A percentile compares a stretch with the other conserved stretches of the same genome.
phyloP scores from a whole-genome alignment of 2,797 vertebrate genomes.

The Dipus sagitta region DNA sequence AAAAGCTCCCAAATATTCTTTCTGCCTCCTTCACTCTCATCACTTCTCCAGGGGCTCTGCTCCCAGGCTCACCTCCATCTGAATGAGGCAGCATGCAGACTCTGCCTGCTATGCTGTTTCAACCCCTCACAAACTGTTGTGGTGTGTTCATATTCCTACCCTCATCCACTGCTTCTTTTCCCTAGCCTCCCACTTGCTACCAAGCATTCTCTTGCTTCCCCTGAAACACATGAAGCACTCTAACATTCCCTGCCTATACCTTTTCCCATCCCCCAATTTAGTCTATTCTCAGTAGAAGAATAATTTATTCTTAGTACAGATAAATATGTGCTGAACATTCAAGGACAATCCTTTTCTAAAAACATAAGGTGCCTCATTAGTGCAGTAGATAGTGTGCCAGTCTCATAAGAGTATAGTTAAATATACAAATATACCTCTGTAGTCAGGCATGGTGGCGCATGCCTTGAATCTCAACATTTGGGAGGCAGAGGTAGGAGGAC shows the following conservation, averaged over 20 bases:
- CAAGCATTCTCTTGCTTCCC: neutral
- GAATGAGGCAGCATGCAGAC: neutral
- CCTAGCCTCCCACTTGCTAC: neutral
- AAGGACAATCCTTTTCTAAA: neutral
- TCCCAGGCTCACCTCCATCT: neutral
- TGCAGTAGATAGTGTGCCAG: too few species aligned
- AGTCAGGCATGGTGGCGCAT: too few species aligned
- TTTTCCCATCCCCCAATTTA: neutral
- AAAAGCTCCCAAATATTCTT: neutral
- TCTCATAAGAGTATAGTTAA: neutral
- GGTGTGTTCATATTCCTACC: neutral
- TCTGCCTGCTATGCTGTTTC: neutral
- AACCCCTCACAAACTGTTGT: neutral
- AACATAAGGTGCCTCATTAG: too few species aligned
- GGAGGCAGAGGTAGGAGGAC: too few species aligned
- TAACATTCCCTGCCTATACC: neutral
- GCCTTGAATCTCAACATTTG: too few species aligned
- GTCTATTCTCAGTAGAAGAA: neutral
- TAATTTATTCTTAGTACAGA: slow-evolving; percentile 23
- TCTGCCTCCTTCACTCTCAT: neutral
- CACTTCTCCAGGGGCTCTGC: neutral
- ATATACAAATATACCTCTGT: slow-evolving; percentile 35
- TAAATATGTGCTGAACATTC: slow-evolving; percentile 23
- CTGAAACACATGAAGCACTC: neutral
- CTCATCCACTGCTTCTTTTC: neutral